Evolutionary conservation across 2,888 invertebrate species (phyloP), one percentile per base, ranked within the genome.

Genomic region (Oligia fasciuncula): DNA sequence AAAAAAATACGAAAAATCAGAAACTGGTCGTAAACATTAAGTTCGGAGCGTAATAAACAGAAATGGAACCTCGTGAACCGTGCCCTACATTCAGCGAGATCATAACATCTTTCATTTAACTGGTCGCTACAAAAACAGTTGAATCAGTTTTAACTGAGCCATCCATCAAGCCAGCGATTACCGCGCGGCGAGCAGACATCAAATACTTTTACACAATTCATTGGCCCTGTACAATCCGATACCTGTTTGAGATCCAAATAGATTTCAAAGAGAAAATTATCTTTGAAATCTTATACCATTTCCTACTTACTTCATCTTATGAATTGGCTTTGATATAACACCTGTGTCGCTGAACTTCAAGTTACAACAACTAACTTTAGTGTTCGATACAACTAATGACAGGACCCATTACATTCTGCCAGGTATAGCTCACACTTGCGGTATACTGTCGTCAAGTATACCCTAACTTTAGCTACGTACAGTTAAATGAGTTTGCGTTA

Each of bases 81-180:
- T 71, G 72, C 63, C 65, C 78, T 66, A 72, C 43, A 76, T 77
- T 83, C 72, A 68, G 14, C 67, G 40, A 63, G 80, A 87, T 87
- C 80, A 80, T 77, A 88, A 89, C 84, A 87, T 86, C 77, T 88
- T 89, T 88, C 80, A 88, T 89, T 88, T 85, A 84, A 80, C 60
- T 49, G 40, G 40, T 49, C 17, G 70, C 77, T 78, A 83, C 85
- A 89, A 88, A 84, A 87, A 88, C 90, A 87, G 88, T 87, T 89
- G 87, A 90, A 92, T 91, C 84, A 88, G 81, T 88, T 86, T 87
- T 87, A 88, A 87, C 89, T 84, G 85, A 85, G 87, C 88, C 87
- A 92, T 93, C 91, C 85, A 91, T 92, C 91, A 92, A 88, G 84
- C 79, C 75, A 77, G 80, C 89, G 90, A 90, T 90, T 91, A 89